These are phyloP conservation scores for Drosophila tani DNA, from an alignment of 1,140 invertebrate species.

Conservation along the genomic window DNA sequence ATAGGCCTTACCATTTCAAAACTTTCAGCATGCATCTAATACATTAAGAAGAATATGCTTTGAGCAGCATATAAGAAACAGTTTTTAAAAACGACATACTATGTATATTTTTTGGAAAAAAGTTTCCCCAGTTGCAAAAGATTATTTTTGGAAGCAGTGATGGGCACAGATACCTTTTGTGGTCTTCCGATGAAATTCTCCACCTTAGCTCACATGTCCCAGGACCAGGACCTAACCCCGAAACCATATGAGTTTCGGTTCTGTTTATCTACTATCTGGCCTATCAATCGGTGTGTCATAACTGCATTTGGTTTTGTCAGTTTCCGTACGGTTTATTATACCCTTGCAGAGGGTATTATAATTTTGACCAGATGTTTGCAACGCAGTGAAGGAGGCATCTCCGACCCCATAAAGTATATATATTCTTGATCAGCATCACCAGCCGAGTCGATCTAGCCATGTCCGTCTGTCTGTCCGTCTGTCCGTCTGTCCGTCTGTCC, in stretches of 20 bases:
- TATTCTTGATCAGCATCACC: too few species aligned
- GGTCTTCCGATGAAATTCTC: conserved; percentile 25
- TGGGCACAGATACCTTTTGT: conserved; percentile 3
- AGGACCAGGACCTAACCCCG: conserved; percentile 9
- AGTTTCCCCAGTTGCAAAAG: conserved; percentile 3
- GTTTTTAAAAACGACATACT: neutral
- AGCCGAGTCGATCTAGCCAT: too few species aligned
- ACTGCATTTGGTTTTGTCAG: conserved; percentile 75
- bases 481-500: too few species aligned
- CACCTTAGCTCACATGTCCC: conserved; percentile 34
- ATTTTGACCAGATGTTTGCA: too few species aligned
- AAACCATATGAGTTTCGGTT: conserved; percentile 29
- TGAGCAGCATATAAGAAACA: too few species aligned
- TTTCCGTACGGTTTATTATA: conserved; percentile 15
- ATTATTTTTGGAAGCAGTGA: conserved; percentile 18
- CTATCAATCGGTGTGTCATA: conserved; percentile 74
- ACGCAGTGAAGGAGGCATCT: too few species aligned
- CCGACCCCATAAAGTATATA: too few species aligned
- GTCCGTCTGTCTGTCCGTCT: too few species aligned
- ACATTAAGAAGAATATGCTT: neutral
- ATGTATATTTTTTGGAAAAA: neutral
- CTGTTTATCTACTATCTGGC: conserved; percentile 41
- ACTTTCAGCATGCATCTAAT: neutral
- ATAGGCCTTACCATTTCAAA: too few species aligned
- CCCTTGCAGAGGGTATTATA: too few species aligned